Evolutionary conservation across 92 coral and sea anemone genomes (phyloP).

Genomic region (Bergia puertoricense): DNA sequence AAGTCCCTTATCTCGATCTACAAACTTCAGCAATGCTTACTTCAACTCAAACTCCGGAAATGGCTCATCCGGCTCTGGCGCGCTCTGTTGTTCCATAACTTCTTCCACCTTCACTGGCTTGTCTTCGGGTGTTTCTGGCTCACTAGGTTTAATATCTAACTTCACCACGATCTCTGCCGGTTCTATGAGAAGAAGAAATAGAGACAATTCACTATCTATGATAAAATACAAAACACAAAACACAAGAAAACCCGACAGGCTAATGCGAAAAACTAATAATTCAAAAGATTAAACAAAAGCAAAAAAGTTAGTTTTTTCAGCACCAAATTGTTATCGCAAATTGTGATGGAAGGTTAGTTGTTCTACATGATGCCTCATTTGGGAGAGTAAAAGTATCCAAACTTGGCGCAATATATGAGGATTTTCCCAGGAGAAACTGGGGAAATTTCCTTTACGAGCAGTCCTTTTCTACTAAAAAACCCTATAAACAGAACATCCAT

Average conservation of each 20-base stretch:
- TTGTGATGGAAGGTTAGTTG: not conserved
- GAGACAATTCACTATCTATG: not conserved
- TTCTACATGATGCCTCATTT: not conserved
- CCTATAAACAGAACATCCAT: not conserved
- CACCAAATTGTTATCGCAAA: not conserved
- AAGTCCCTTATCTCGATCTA: not conserved
- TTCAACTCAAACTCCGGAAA: conserved; percentile 1
- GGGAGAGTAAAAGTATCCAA: not conserved
- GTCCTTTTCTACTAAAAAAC: not conserved
- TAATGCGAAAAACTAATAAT: not conserved
- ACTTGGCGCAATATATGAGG: not conserved
- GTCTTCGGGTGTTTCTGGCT: conserved; percentile 16
- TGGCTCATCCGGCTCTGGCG: conserved; percentile 14
- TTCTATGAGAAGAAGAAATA: not conserved
- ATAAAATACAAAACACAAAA: not conserved
- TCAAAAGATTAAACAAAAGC: not conserved
- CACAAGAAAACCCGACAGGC: not conserved
- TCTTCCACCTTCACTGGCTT: not conserved
- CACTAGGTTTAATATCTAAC: not conserved
- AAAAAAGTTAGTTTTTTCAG: too few relatives aligned
- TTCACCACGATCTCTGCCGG: not conserved
- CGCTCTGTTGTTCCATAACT: not conserved
- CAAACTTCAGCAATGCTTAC: not conserved
- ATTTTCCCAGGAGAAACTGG: too few relatives aligned
- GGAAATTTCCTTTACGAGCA: too few relatives aligned